phyloP scores from a whole-genome alignment of 2,888 invertebrate species.

The Xanthia togata region DNA sequence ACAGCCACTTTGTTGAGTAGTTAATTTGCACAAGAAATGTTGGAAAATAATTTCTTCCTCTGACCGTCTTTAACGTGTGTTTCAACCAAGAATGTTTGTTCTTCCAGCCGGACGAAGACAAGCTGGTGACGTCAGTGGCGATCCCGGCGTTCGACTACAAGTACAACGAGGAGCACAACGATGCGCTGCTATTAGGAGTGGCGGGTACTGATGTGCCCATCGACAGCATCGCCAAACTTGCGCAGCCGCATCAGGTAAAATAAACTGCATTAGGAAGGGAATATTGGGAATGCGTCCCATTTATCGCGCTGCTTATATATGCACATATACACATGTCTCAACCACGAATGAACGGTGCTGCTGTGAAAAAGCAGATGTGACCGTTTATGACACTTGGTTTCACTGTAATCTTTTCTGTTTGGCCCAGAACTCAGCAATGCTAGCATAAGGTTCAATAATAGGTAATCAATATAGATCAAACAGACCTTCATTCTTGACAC shows the following conservation, averaged over 20 bases:
- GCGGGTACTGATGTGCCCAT: conserved; percentile 98
- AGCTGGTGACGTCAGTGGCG: conserved; percentile 97
- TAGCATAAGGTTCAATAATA: no score
- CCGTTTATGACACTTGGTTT: not conserved
- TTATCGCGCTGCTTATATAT: no score
- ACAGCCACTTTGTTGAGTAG: not conserved
- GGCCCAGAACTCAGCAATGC: not conserved
- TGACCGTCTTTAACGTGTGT: not conserved
- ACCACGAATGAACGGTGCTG: not conserved
- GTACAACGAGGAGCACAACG: conserved; percentile 90
- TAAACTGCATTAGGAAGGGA: not conserved
- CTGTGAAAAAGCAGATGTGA: not conserved
- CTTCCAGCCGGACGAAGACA: conserved; percentile 87
- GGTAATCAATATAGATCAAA: no score
- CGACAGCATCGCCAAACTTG: conserved; percentile 96
- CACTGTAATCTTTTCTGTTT: not conserved
- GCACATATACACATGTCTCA: no score
- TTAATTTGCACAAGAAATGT: not conserved
- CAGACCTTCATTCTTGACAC: not conserved
- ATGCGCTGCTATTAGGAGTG: conserved; percentile 96
- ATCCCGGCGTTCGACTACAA: conserved; percentile 97
- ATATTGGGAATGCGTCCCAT: not conserved
- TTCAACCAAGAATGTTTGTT: conserved; percentile 5
- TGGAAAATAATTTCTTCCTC: not conserved
- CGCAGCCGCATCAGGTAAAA: conserved; percentile 95